These are phyloP conservation scores for Siderastrea radians DNA, from an alignment of 92 coral and sea anemone genomes.

Conservation along the genomic window DNA sequence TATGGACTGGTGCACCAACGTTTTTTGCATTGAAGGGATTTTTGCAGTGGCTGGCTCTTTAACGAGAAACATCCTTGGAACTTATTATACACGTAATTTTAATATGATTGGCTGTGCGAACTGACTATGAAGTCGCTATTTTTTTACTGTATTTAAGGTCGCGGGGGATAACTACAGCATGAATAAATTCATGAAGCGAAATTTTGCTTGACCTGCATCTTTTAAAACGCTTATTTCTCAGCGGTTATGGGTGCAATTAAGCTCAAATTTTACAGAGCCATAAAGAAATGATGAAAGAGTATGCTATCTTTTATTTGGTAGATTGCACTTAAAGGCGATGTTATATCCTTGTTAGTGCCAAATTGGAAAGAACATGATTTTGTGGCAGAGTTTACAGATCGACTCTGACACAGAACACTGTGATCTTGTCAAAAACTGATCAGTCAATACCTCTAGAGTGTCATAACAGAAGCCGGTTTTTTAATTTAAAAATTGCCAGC, in stretches of 20 bases:
- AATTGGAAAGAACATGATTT: neutral
- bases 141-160: too few relatives aligned
- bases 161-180: neutral
- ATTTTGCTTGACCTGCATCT: neutral
- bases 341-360: neutral
- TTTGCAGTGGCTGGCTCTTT: too few relatives aligned
- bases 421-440: neutral
- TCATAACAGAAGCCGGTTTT: neutral
- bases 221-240: neutral
- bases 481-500: neutral
- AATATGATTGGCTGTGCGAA: too few relatives aligned
- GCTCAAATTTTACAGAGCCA: constrained; percentile 12
- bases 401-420: neutral
- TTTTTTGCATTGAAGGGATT: too few relatives aligned
- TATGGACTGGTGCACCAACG: too few relatives aligned
- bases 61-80: too few relatives aligned
- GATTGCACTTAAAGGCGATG: neutral
- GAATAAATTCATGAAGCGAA: neutral
- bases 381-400: neutral
- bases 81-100: too few relatives aligned
- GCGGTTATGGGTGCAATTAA: neutral
- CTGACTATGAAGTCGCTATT: too few relatives aligned
- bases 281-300: neutral
- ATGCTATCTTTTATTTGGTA: neutral
- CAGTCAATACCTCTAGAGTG: neutral